Evolutionary conservation across 2,888 invertebrate genomes (phyloP).

Genomic region (Suillia variegata): DNA sequence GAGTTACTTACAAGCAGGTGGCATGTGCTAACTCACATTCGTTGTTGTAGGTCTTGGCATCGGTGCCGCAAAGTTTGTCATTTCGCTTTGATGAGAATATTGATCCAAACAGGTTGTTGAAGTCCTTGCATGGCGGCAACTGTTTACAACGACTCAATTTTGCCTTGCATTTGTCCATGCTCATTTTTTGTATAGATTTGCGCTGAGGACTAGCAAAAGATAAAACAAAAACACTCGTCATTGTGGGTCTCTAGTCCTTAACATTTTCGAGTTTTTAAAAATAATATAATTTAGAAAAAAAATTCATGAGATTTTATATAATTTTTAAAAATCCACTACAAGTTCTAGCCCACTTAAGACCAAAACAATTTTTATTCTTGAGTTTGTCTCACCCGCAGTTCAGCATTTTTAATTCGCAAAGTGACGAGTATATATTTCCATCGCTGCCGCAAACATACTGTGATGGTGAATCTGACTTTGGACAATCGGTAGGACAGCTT

Average conservation of each 20-base stretch:
- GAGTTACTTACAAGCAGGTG: conserved; percentile 76
- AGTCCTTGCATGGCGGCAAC: conserved; percentile 68
- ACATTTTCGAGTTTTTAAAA: not conserved
- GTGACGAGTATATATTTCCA: conserved; percentile 83
- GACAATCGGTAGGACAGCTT: conserved; percentile 76
- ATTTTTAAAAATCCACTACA: not conserved
- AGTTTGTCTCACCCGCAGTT: conserved; percentile 82
- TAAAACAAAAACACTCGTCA: no score
- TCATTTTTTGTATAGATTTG: conserved; percentile 58
- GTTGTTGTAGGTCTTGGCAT: conserved; percentile 83
- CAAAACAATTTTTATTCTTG: no score
- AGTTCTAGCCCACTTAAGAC: not conserved
- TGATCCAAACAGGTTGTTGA: conserved; percentile 59
- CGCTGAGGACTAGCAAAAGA: conserved; percentile 55
- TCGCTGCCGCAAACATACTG: conserved; percentile 83
- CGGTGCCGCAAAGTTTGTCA: conserved; percentile 88
- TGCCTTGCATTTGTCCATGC: conserved; percentile 78
- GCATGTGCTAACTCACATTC: conserved; percentile 83
- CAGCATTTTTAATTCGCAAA: conserved; percentile 86
- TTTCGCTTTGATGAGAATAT: conserved; percentile 65
- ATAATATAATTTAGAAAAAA: not conserved
- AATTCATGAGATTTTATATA: not conserved
- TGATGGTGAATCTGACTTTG: conserved; percentile 55
- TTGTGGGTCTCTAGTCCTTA: not conserved
- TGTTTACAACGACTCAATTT: conserved; percentile 79